Evolutionary conservation across 2,113 vertebrate species (phyloP).

Genomic region (Cyphomyrus discorhynchus): DNA sequence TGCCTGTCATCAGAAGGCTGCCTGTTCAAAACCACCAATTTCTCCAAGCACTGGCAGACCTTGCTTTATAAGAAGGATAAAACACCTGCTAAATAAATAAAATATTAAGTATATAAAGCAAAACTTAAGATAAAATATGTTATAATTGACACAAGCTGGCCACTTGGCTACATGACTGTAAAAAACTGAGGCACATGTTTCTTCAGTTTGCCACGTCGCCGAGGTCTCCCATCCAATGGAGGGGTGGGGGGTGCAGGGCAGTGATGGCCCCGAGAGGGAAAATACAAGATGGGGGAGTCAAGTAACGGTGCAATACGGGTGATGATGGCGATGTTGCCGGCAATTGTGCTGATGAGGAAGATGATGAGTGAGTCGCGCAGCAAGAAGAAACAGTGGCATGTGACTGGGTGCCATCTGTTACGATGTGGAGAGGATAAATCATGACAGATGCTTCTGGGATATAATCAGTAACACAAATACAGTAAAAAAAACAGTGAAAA

Average conservation of each 20-base stretch:
- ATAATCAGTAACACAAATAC: slow-evolving; percentile 27
- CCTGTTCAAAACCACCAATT: not conserved
- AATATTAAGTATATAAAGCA: not conserved
- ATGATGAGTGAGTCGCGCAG: slow-evolving; percentile 29
- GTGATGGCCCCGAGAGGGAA: not conserved
- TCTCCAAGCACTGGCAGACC: not conserved
- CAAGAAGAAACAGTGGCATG: slow-evolving; percentile 27
- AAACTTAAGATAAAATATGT: not conserved
- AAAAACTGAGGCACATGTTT: not conserved
- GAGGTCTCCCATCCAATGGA: not conserved
- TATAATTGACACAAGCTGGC: not conserved
- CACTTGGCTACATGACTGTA: not conserved
- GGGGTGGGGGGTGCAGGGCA: not conserved
- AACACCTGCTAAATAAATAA: not conserved
- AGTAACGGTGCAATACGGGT: not conserved
- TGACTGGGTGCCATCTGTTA: slow-evolving; percentile 43
- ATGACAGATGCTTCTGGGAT: slow-evolving; percentile 37
- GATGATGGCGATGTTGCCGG: not conserved
- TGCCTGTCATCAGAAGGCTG: not conserved
- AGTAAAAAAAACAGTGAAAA: not conserved
- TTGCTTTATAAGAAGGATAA: not conserved
- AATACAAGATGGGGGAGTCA: not conserved
- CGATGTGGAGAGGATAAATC: slow-evolving; percentile 32
- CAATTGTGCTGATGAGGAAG: slow-evolving; percentile 32
- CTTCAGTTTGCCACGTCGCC: not conserved